Evolutionary conservation across 35 echinoderm and acorn worm genomes (phyloP), one percentile per base, ranked within the genome.

Genomic region (Apostichopus californicus): DNA sequence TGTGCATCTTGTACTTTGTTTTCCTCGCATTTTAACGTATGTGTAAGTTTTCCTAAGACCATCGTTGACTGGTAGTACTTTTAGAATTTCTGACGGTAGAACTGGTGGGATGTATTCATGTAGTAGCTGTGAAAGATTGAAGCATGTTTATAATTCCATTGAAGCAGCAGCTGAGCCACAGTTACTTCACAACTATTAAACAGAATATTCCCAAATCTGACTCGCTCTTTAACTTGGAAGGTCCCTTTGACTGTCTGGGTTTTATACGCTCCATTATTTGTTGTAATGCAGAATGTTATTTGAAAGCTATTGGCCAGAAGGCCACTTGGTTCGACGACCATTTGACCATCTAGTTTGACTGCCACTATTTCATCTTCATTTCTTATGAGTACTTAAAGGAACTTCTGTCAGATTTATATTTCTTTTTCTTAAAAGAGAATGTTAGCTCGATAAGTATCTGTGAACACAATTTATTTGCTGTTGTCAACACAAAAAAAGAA

Each of bases 1-100:
- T 90, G 46, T 90, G 87, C 87, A 77, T 90, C 59, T 61, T 77
- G 71, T 90, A 90, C 64, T 90, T 90, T 75, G 34, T 61, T 18
- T 52, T 87, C 46, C 60, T 87, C n/a, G 83, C 83, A 57, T 26
- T 58, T 46, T 58, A 9, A 9, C 6, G 15, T 25, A 68, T 54
- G 6, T 17, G 4, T 63, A 73, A 72, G n/a, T 58, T 89, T 89
- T 22, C 2, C n/a, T 18, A 75, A 22, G n/a, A 75, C 71, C 71
- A 18, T 75, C 2, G 14, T 75, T 6, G 6, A n/a, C n/a, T 18
- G 14, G 61, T 89, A 89, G 86, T 89, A 89, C 61, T 89, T 63
- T 34, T 82, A 55, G 55, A 34, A 55, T 57, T 15, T 34, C 46
- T 82, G 46, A 9, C 34, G 34, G 58, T 9, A 6, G 80, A 17